phyloP scores from a whole-genome alignment of 2,113 vertebrate species.

The Neolamprologus variostigma region DNA sequence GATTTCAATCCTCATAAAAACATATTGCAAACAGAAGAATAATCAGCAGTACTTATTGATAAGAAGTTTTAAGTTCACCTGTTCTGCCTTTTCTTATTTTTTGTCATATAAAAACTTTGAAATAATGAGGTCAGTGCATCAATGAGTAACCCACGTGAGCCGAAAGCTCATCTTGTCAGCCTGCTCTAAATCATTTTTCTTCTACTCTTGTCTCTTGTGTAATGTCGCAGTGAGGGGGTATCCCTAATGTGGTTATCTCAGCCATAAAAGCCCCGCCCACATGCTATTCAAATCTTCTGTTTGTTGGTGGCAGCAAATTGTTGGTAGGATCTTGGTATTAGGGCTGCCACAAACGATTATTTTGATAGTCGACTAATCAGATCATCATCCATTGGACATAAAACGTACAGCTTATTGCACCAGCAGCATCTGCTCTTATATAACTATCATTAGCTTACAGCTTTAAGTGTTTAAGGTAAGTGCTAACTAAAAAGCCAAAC shows the following conservation, averaged over 20 bases:
- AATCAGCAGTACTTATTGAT: neutral
- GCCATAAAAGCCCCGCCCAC: neutral
- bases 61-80: neutral
- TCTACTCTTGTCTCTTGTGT: neutral
- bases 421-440: no score
- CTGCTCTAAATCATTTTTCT: neutral
- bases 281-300: fast-evolving
- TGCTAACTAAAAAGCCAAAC: no score
- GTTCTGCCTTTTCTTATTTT: neutral
- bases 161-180: neutral
- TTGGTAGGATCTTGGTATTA: neutral
- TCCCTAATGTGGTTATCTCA: neutral
- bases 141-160: neutral
- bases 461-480: no score
- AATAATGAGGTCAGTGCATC: neutral
- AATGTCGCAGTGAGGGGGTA: neutral
- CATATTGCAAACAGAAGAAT: fast-evolving
- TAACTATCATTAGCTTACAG: no score
- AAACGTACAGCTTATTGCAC: no score
- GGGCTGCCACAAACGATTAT: no score
- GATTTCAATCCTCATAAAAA: neutral
- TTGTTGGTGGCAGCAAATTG: neutral
- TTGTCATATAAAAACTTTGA: neutral
- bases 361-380: no score
- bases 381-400: no score